phyloP scores from a whole-genome alignment of 2,113 vertebrate species.

The Osmerus eperlanus region DNA sequence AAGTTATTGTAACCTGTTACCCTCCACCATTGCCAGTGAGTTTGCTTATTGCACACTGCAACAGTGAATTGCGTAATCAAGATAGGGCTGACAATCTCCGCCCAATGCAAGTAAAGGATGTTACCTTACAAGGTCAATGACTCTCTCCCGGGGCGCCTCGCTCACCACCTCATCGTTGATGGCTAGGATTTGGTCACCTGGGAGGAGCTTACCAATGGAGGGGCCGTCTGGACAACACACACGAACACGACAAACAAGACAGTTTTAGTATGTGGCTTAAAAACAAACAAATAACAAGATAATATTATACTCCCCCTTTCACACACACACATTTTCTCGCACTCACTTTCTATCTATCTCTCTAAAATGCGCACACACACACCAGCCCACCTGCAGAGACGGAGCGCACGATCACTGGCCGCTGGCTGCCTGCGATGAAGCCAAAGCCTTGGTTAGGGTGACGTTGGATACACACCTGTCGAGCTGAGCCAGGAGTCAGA shows the following conservation, averaged over 20 bases:
- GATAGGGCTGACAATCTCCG: slow-evolving; percentile 31
- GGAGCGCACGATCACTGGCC: slow-evolving; percentile 90
- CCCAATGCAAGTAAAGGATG: slow-evolving; percentile 75
- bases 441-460: slow-evolving; percentile 89
- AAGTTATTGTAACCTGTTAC: too few species aligned
- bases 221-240: slow-evolving; percentile 79
- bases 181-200: slow-evolving; percentile 95
- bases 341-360: not conserved
- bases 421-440: slow-evolving; percentile 92
- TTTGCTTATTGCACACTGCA: too few species aligned
- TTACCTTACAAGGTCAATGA: slow-evolving; percentile 98
- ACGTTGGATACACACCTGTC: slow-evolving; percentile 88
- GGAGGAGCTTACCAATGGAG: slow-evolving; percentile 92
- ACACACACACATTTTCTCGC: slow-evolving; percentile 1
- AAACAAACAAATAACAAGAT: not conserved
- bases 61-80: too few species aligned
- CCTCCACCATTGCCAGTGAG: too few species aligned
- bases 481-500: slow-evolving; percentile 85
- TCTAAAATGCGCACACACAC: not conserved
- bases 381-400: slow-evolving; percentile 82
- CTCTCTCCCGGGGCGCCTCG: slow-evolving; percentile 90
- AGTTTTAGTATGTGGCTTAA: slow-evolving; percentile 1
- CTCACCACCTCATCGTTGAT: slow-evolving; percentile 94
- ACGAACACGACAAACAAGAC: slow-evolving; percentile 24
- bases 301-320: slow-evolving; percentile 25